Evolutionary conservation across 2,113 vertebrate species (phyloP).

Genomic region (Callaeas wilsoni): DNA sequence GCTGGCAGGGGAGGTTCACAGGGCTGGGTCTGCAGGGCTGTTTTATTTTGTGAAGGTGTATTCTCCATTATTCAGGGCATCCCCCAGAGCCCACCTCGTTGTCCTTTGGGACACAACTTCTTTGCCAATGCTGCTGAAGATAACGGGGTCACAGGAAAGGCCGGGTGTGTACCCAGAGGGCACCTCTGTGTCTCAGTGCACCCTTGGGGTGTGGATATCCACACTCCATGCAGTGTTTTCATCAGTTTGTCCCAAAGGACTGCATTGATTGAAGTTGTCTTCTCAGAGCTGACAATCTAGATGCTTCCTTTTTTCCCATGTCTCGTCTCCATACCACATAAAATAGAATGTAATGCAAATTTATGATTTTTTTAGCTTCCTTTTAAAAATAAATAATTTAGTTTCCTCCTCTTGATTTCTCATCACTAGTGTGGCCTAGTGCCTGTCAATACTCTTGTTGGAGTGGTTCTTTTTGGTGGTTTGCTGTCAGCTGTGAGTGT

Average conservation of each 20-base stretch:
- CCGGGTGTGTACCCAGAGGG: neutral
- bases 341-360: neutral
- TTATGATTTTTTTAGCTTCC: neutral
- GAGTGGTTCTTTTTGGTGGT: neutral
- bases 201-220: neutral
- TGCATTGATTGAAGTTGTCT: neutral
- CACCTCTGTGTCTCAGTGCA: neutral
- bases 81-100: too few relatives aligned
- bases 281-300: neutral
- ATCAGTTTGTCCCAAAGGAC: neutral
- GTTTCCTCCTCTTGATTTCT: neutral
- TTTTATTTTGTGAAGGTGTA: too few relatives aligned
- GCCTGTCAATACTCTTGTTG: neutral
- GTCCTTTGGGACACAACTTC: neutral
- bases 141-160: neutral
- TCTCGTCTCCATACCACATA: neutral
- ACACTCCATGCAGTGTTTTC: accelerated
- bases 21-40: neutral
- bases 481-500: neutral
- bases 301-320: neutral
- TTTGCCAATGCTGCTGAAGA: neutral
- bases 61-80: neutral
- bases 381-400: neutral
- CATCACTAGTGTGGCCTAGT: neutral
- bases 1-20: neutral